Base-by-base conservation (phyloP, 2,113 vertebrate species). In the Anguilla rostrata region DNA sequence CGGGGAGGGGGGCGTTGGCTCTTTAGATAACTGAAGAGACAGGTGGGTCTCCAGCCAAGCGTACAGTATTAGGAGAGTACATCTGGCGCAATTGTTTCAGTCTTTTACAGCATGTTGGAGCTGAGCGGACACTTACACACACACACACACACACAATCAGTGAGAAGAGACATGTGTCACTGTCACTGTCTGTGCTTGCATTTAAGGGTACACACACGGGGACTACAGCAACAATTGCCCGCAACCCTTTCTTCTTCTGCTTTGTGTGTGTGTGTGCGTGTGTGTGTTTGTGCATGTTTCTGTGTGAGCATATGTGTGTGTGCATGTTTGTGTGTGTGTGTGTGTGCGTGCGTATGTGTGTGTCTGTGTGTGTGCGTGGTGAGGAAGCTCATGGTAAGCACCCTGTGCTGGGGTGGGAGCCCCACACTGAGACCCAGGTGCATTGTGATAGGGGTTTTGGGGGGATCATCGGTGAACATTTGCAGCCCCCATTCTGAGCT, bases 291-390 rank as follows among this genome's bases (percentile, higher is more conserved):
- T 26, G 22, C 29, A 5, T n/a, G 26, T 29, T 9, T 78, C 11
- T 78, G 4, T 78, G 71, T 29, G 71, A 7, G 1, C 29, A 26
- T 78, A 26, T 78, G 71, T 29, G 26, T 89, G 29, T 87, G 49
- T 53, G 49, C 8, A 8, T 46, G 43, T 46, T 84, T 86, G 85
- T 86, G 80, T 82, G 49, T 60, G 63, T 56, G 86, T 83, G 81
- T 46, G 81, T 78, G 86, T 57, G 86, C 39, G 71, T 78, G 84
- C 78, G 66, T 78, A 41, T 49, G 84, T 20, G n/a, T 83, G 39
- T 60, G 60, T 86, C 41, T 78, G 56, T 29, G 75, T 57, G 40
- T 57, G 29, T 79, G 15, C 53, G 22, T 3, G 78, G 71, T 75
- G 26, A 7, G 26, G 71, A 26, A 75, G 71, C 71, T 75, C 71